phyloP scores from a whole-genome alignment of 2,888 invertebrate species.

The Scotopteryx bipunctaria region DNA sequence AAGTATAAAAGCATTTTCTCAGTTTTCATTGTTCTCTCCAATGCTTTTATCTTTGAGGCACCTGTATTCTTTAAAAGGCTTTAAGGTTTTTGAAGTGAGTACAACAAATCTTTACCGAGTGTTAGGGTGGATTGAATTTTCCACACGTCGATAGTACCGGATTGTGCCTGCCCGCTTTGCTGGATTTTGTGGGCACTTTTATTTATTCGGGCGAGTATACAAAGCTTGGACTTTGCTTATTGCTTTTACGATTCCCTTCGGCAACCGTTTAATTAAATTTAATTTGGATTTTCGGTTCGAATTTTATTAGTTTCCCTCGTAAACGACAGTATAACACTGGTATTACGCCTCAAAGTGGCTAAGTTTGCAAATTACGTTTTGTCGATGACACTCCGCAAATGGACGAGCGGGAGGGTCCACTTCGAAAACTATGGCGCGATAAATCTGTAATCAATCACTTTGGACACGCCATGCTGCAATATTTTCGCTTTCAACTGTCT shows the following conservation, averaged over 20 bases:
- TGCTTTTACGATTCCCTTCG: slow-evolving; percentile 29
- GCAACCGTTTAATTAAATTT: slow-evolving; percentile 22
- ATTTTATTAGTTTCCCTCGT: slow-evolving; percentile 3
- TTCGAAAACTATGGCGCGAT: slow-evolving; percentile 28
- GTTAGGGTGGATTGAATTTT: slow-evolving; percentile 39
- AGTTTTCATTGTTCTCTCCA: slow-evolving; percentile 4
- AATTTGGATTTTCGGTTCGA: slow-evolving; percentile 23
- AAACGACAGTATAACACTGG: not conserved
- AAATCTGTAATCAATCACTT: slow-evolving; percentile 37
- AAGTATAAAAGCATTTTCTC: slow-evolving; percentile 5
- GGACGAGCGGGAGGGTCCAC: slow-evolving; percentile 26
- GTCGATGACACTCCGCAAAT: slow-evolving; percentile 22
- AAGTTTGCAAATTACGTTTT: slow-evolving; percentile 24
- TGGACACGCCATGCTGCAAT: slow-evolving; percentile 27
- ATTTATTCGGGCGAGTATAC: slow-evolving; percentile 31
- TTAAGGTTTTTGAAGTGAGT: slow-evolving; percentile 37
- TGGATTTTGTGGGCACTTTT: slow-evolving; percentile 31
- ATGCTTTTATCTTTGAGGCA: slow-evolving; percentile 16
- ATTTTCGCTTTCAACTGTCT: slow-evolving; percentile 30
- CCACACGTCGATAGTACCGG: slow-evolving; percentile 40
- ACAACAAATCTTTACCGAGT: slow-evolving; percentile 39
- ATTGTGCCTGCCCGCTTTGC: slow-evolving; percentile 29
- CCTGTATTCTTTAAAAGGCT: slow-evolving; percentile 34
- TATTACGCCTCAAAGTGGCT: slow-evolving; percentile 1
- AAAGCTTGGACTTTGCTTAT: slow-evolving; percentile 32